Percentiles rank a stretch among this genome's conserved stretches.
These are phyloP conservation scores for Malacosoma neustria DNA, from an alignment of 2,888 invertebrate species.

Conservation along the genomic window DNA sequence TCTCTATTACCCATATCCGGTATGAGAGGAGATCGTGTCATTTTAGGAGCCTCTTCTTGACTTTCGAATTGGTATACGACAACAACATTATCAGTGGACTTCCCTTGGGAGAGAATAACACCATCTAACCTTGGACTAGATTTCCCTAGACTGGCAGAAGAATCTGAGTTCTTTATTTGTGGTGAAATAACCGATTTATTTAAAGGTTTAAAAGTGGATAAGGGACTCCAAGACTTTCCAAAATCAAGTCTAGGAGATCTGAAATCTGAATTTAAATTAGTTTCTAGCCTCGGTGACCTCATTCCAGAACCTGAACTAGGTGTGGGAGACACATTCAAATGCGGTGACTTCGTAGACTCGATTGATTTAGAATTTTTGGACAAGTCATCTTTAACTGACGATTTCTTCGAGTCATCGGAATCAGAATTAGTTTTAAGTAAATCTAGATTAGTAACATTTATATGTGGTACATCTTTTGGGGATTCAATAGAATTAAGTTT, in stretches of 20 bases:
- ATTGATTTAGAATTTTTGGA: constrained; percentile 27
- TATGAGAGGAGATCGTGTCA: constrained; percentile 48
- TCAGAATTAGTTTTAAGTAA: constrained; percentile 36
- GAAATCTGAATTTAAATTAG: constrained; percentile 37
- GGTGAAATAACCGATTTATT: constrained; percentile 37
- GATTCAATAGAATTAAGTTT: constrained; percentile 22
- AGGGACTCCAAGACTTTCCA: constrained; percentile 48
- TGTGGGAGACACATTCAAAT: constrained; percentile 47
- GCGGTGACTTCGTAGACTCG: constrained; percentile 35
- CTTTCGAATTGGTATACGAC: constrained; percentile 64
- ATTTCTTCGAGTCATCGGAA: constrained; percentile 45
- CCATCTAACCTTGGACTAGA: constrained; percentile 58
- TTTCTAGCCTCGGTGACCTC: constrained; percentile 11
- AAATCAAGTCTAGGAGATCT: constrained; percentile 48
- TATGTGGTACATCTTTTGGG: constrained; percentile 43
- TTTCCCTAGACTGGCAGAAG: constrained; percentile 42
- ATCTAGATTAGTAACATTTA: constrained; percentile 59
- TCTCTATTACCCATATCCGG: constrained; percentile 55
- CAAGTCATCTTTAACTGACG: constrained; percentile 28
- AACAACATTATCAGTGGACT: constrained; percentile 61
- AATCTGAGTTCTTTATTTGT: constrained; percentile 46
- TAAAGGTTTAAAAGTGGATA: constrained; percentile 49
- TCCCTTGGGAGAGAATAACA: constrained; percentile 61
- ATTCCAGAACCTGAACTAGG: constrained; percentile 22
- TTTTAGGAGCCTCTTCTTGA: constrained; percentile 42